phyloP scores from a whole-genome alignment of 2,888 invertebrate genomes.

The Folsomia candida region DNA sequence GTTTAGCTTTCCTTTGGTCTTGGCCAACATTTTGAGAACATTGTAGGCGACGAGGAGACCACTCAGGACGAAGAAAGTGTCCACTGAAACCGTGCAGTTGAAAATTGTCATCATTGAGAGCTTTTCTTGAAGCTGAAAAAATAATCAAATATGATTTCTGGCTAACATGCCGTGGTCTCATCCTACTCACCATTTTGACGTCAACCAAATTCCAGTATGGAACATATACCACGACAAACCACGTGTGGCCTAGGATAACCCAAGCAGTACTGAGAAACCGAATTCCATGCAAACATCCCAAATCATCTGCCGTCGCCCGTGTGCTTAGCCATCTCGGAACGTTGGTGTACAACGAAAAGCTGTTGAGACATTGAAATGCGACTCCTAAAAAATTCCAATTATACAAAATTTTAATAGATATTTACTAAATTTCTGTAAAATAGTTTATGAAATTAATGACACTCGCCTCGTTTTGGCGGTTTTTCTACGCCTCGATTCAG shows the following conservation, averaged over 20 bases:
- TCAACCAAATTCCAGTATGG: constrained; percentile 60
- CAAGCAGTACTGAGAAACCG: constrained; percentile 65
- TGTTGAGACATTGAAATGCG: constrained; percentile 51
- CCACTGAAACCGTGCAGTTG: constrained; percentile 65
- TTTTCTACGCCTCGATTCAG: constrained; percentile 27
- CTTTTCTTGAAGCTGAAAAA: constrained; percentile 23
- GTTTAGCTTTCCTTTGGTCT: constrained; percentile 58
- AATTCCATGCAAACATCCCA: constrained; percentile 70
- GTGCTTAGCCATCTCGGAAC: constrained; percentile 61
- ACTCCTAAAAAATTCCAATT: too few species aligned
- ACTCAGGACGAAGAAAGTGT: constrained; percentile 64
- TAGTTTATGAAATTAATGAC: too few species aligned
- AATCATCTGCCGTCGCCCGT: constrained; percentile 57
- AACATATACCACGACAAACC: constrained; percentile 59
- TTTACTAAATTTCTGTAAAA: too few species aligned
- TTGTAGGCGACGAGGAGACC: constrained; percentile 61
- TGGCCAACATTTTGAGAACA: constrained; percentile 55
- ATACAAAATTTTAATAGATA: too few species aligned
- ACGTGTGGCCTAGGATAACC: constrained; percentile 66
- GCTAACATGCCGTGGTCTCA: too few species aligned
- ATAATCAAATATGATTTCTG: too few species aligned
- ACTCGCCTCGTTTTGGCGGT: constrained; percentile 26
- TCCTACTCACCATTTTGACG: constrained; percentile 63
- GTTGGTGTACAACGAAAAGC: constrained; percentile 69
- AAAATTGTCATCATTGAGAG: constrained; percentile 57